A percentile compares a stretch with the other conserved stretches of the same genome.
These are phyloP conservation scores for Tetragnatha montana DNA, from an alignment of 2,888 invertebrate genomes.

Conservation along the genomic window DNA sequence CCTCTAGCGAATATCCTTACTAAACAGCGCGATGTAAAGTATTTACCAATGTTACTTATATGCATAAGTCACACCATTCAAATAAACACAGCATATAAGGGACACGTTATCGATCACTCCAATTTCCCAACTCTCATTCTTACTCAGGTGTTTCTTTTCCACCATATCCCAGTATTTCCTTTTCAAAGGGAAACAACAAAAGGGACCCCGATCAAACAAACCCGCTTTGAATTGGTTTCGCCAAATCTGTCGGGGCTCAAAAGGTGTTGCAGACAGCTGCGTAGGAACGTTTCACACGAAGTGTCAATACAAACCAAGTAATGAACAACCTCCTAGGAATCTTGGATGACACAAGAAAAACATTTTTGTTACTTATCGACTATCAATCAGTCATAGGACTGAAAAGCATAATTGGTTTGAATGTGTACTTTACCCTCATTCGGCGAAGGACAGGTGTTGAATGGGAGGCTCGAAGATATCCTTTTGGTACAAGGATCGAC, in stretches of 20 bases:
- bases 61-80: no score
- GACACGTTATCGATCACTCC: no score
- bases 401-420: conserved; percentile 52
- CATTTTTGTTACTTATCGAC: conserved; percentile 54
- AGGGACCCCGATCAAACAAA: no score
- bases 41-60: no score
- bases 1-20: no score
- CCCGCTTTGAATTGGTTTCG: conserved; percentile 19
- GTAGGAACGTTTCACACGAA: conserved; percentile 43
- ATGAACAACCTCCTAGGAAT: conserved; percentile 53
- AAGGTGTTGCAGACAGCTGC: conserved; percentile 30
- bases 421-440: neutral
- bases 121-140: no score
- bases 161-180: no score
- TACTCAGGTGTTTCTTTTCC: no score
- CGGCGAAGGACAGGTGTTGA: neutral
- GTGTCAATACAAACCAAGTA: conserved; percentile 47
- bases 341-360: conserved; percentile 36
- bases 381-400: conserved; percentile 45
- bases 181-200: no score
- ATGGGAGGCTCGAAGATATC: neutral
- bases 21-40: no score
- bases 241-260: conserved; percentile 28
- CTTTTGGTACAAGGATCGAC: neutral
- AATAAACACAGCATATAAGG: no score